Percentiles rank a stretch among this genome's conserved stretches.
Conservation (phyloP, 1,140 invertebrate genomes). For the Drosophila cardini region DNA sequence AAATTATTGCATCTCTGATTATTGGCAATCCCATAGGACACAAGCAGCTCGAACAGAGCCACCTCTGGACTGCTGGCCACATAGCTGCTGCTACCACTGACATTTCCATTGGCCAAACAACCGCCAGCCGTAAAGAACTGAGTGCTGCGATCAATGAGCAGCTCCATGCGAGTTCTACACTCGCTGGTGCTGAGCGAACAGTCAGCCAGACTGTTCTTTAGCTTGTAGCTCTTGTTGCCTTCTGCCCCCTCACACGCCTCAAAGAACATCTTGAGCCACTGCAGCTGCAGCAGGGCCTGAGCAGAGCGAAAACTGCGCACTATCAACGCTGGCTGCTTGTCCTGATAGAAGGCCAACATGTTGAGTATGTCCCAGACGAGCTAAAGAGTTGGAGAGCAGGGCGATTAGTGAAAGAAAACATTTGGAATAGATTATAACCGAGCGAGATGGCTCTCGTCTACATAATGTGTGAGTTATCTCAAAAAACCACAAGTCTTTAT, state of each 20-base stretch:
- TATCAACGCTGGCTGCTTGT: constrained; percentile 66
- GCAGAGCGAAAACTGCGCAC: constrained; percentile 72
- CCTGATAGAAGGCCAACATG: constrained; percentile 75
- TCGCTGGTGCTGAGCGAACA: constrained; percentile 61
- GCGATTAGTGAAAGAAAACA: too few relatives aligned
- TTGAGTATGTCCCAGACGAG: constrained; percentile 82
- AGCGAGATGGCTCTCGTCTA: too few relatives aligned
- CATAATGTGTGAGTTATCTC: too few relatives aligned
- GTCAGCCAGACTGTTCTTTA: constrained; percentile 27
- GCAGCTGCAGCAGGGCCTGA: constrained; percentile 68
- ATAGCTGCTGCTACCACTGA: constrained; percentile 44
- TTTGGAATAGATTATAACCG: too few relatives aligned
- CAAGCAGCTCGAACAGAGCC: constrained; percentile 72
- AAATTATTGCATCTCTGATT: constrained; percentile 81
- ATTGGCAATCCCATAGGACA: constrained; percentile 74
- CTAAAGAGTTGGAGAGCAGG: constrained; percentile 21
- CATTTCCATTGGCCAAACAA: constrained; percentile 9
- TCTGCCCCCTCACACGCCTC: constrained; percentile 33
- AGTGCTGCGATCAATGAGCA: constrained; percentile 74
- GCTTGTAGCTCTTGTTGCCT: constrained; percentile 42
- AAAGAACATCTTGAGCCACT: constrained; percentile 78
- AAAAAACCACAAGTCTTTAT: too few relatives aligned
- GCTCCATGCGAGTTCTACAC: constrained; percentile 68
- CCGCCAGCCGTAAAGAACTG: constrained; percentile 71
- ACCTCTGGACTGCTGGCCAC: constrained; percentile 67